Evolutionary conservation across 2,797 vertebrate species (phyloP).

Genomic region (Acanthurus lineatus): DNA sequence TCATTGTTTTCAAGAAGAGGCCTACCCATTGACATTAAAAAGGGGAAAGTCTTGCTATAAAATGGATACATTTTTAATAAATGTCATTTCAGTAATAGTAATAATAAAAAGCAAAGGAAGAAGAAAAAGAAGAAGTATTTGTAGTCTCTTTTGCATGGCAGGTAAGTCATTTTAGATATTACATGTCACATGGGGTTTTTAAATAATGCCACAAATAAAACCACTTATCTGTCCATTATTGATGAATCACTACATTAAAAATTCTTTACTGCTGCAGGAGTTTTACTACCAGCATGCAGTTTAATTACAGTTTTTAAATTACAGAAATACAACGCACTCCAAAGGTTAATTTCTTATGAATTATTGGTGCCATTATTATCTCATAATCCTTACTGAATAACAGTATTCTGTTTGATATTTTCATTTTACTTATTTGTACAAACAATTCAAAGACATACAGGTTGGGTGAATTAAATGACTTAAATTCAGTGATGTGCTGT

Average conservation of each 20-base stretch:
- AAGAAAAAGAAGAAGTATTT: too few species aligned
- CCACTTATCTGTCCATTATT: neutral
- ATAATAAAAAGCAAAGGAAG: too few species aligned
- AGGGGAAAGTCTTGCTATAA: too few species aligned
- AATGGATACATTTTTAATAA: neutral
- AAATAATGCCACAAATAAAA: neutral
- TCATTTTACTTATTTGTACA: neutral
- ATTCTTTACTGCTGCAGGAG: too few species aligned
- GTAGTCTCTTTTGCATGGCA: too few species aligned
- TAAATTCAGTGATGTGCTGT: neutral
- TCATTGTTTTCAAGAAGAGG: neutral
- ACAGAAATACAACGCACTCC: neutral
- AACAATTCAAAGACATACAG: neutral
- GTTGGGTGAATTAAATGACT: neutral
- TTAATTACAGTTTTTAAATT: neutral
- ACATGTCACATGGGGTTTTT: neutral
- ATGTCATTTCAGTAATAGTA: neutral
- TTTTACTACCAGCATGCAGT: neutral
- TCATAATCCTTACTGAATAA: neutral
- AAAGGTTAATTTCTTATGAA: neutral
- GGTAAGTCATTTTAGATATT: too few species aligned
- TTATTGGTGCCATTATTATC: neutral
- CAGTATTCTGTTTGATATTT: neutral
- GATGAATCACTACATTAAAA: neutral
- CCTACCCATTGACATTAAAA: too few species aligned